Base-by-base conservation (phyloP, 2,113 vertebrate genomes). In the Phaethon lepturus region DNA sequence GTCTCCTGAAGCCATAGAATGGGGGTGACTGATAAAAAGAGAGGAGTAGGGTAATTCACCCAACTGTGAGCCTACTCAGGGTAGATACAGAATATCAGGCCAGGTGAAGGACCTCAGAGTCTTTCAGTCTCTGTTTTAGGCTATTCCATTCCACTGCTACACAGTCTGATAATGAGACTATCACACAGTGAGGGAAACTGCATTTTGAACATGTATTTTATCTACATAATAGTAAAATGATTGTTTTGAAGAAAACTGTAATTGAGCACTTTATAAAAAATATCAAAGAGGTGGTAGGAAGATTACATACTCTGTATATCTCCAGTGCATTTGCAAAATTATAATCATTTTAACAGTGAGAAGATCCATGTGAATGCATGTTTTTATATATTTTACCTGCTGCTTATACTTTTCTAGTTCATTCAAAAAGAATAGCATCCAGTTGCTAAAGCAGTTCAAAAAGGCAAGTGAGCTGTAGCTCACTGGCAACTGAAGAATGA, bases 301-400 rank as follows among this genome's bases (percentile, higher is more conserved):
- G 50, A 44, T 90, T 64, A 94, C 95, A 88, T 92, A 86, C 92
- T 80, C 77, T 63, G 92, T 90, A 74, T 7, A 77, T 71, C 72
- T 95, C 73, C 62, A 79, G 63, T 23, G 47, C 69, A 3, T 88
- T 66, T 83, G 62, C 50, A 92, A 94, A 95, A 93, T 73, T 73
- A 69, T 55, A 8, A 71, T 88, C 75, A 63, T 92, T 97, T 93
- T 90, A 92, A 84, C 72, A 69, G 67, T 59, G 35, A 88, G 55
- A 90, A 88, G 26, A 92, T 55, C 71, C 16, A 12, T 17, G 59
- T 80, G 92, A 96, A 93, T 78, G 47, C 60, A 92, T 94, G 94
- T 96, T 95, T 97, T 84, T 83, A 93, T 95, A 86, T 45, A 95
- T 97, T 97, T 95, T 91, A 96, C 97, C 97, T 93, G 97, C 97